Conservation (phyloP, 2,797 vertebrate genomes). For the Borostomias antarcticus region DNA sequence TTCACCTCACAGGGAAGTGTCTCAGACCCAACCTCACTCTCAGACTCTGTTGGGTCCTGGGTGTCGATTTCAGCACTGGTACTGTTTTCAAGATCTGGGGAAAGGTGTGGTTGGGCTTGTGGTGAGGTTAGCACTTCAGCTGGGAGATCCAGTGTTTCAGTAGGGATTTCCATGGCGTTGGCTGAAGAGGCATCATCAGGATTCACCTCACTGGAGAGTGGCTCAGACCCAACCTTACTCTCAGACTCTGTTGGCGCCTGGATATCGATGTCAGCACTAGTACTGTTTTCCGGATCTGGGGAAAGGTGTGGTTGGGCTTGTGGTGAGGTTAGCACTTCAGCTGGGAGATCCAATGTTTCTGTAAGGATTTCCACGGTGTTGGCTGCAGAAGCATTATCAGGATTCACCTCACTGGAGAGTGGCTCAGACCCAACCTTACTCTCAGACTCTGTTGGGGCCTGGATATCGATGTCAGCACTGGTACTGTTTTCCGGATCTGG, state of each 20-base stretch:
- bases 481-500: conserved; percentile 8
- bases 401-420: not conserved
- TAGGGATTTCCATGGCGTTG: too few relatives aligned
- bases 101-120: too few relatives aligned
- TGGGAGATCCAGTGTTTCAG: too few relatives aligned
- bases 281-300: conserved; percentile 6
- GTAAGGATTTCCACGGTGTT: conserved; percentile 15
- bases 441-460: conserved; percentile 15
- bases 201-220: not conserved
- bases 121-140: too few relatives aligned
- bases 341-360: conserved; percentile 59
- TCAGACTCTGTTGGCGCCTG: conserved; percentile 22
- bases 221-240: not conserved
- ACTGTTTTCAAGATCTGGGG: conserved; percentile 8
- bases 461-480: conserved; percentile 30
- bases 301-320: too few relatives aligned
- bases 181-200: conserved; percentile 19
- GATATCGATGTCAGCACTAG: conserved; percentile 30
- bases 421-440: not conserved
- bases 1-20: not conserved
- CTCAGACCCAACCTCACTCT: not conserved
- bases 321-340: too few relatives aligned
- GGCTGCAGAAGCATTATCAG: conserved; percentile 13
- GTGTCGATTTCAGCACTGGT: conserved; percentile 30
- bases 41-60: conserved; percentile 22